Evolutionary conservation across 2,113 vertebrate genomes (phyloP).

Genomic region (Rhinoptilus africanus): DNA sequence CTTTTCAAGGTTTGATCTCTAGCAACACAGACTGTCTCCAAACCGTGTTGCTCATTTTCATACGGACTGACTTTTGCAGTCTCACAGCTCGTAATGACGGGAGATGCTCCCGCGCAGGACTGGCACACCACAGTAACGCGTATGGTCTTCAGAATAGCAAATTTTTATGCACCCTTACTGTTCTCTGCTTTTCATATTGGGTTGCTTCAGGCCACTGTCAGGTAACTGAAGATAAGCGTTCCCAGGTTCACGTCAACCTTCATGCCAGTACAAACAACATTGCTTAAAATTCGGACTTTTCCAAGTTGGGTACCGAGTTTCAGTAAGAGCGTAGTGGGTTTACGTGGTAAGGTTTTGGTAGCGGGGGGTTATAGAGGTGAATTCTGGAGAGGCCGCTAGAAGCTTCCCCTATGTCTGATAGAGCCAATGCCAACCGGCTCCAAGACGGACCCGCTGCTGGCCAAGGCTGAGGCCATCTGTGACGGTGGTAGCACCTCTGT

Average conservation of each 20-base stretch:
- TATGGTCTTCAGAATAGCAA: not conserved
- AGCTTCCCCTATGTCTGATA: not conserved
- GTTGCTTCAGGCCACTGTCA: not conserved
- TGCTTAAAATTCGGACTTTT: not conserved
- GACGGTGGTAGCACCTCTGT: not conserved
- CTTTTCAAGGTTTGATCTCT: slow-evolving; percentile 18
- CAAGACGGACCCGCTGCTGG: not conserved
- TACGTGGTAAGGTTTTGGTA: not conserved
- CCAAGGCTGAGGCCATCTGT: not conserved
- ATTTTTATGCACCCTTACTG: not conserved
- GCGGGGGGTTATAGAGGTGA: not conserved
- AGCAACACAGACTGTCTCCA: not conserved
- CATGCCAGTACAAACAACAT: not conserved
- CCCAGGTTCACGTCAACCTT: not conserved
- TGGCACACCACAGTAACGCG: not conserved
- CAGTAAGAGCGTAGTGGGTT: not conserved
- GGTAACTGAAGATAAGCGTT: not conserved
- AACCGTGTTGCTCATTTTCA: not conserved
- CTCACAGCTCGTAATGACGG: not conserved
- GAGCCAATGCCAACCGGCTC: not conserved
- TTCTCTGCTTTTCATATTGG: not conserved
- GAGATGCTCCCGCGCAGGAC: not conserved
- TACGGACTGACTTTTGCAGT: not conserved
- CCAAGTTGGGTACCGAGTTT: not conserved
- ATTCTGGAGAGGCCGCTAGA: not conserved